Evolutionary conservation across 2,113 vertebrate species (phyloP).

Genomic region (Planiliza haematocheilus): DNA sequence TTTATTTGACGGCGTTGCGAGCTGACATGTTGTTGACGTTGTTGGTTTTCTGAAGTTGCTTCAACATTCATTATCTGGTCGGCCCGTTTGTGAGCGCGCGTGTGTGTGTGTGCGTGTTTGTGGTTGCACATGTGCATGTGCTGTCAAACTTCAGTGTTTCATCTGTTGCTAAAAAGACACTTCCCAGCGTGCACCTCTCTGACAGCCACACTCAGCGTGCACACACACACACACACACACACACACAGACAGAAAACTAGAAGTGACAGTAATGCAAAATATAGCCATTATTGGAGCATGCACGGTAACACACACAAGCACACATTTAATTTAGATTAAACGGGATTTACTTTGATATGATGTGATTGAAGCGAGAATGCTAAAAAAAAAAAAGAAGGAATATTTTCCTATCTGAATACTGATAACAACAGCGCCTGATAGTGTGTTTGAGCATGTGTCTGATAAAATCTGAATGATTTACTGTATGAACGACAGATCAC

Average conservation of each 20-base stretch:
- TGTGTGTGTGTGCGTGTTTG: slow-evolving; percentile 17
- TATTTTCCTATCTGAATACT: neutral
- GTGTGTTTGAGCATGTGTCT: slow-evolving; percentile 33
- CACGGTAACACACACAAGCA: slow-evolving; percentile 18
- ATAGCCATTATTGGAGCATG: slow-evolving; percentile 50
- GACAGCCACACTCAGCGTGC: slow-evolving; percentile 62
- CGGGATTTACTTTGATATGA: slow-evolving; percentile 46
- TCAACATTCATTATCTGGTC: slow-evolving; percentile 74
- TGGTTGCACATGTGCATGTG: slow-evolving; percentile 9
- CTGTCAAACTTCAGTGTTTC: slow-evolving; percentile 78
- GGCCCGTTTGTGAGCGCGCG: slow-evolving; percentile 21
- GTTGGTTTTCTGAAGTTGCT: slow-evolving; percentile 68
- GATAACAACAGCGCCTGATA: slow-evolving; percentile 10
- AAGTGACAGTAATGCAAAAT: slow-evolving; percentile 56
- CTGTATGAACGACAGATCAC: slow-evolving; percentile 23
- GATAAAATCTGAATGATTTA: slow-evolving; percentile 57
- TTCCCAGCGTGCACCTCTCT: slow-evolving; percentile 66
- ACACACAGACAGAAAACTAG: no score
- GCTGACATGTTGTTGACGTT: slow-evolving; percentile 67
- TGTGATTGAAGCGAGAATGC: slow-evolving; percentile 30
- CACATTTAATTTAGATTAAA: slow-evolving; percentile 47
- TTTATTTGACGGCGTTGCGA: slow-evolving; percentile 56
- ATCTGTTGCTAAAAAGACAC: slow-evolving; percentile 75
- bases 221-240: slow-evolving; percentile 31
- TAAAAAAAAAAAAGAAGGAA: slow-evolving; percentile 12